phyloP scores from a whole-genome alignment of 2,797 vertebrate genomes.

The Kryptolebias ocellatus region DNA sequence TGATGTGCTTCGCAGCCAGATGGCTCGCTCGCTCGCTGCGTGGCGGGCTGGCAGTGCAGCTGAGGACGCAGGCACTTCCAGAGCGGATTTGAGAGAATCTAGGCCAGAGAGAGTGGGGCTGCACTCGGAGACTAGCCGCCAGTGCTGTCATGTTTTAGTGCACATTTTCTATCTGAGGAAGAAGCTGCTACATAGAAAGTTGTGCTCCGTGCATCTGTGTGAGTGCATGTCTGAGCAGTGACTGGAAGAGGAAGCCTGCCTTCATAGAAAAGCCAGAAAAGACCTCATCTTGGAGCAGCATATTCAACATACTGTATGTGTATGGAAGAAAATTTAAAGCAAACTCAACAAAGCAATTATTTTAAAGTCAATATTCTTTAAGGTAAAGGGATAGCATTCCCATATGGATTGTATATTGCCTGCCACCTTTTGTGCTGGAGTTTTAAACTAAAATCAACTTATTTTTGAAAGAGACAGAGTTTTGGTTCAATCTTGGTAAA shows the following conservation, averaged over 20 bases:
- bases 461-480: too few relatives aligned
- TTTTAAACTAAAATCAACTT: too few relatives aligned
- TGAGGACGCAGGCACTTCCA: slow-evolving; percentile 80
- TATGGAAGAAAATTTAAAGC: slow-evolving; percentile 41
- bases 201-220: slow-evolving; percentile 35
- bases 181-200: slow-evolving; percentile 68
- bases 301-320: slow-evolving; percentile 6
- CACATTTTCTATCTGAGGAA: slow-evolving; percentile 82
- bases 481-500: too few relatives aligned
- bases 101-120: slow-evolving; percentile 79
- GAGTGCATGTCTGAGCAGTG: slow-evolving; percentile 32
- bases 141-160: slow-evolving; percentile 82
- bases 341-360: slow-evolving; percentile 6
- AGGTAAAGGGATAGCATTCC: neutral
- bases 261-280: slow-evolving; percentile 67
- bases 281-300: slow-evolving; percentile 61
- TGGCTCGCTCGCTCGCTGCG: slow-evolving; percentile 76
- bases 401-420: too few relatives aligned
- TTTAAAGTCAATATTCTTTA: slow-evolving; percentile 17
- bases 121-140: slow-evolving; percentile 80
- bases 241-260: slow-evolving; percentile 66
- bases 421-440: too few relatives aligned
- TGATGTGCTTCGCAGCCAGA: slow-evolving; percentile 79
- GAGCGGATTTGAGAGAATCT: slow-evolving; percentile 82
- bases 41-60: slow-evolving; percentile 73